Evolutionary conservation across 2,797 vertebrate genomes (phyloP).

Genomic region (Microchirus variegatus): DNA sequence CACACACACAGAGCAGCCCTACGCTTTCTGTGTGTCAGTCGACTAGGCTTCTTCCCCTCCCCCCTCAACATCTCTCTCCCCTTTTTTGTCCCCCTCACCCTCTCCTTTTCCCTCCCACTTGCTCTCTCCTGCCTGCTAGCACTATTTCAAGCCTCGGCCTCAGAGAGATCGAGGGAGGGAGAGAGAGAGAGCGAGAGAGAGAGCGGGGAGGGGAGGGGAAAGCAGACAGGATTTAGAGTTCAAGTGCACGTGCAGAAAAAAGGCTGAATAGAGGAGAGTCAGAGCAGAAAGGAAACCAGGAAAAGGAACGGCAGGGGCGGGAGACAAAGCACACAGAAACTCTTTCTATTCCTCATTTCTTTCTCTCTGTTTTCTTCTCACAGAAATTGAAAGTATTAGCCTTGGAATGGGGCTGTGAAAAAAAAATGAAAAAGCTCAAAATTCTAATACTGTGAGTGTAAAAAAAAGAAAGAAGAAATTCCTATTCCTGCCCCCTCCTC

Average conservation of each 20-base stretch:
- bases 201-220: conserved; percentile 64
- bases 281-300: conserved; percentile 75
- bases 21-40: conserved; percentile 69
- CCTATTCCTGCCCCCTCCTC: conserved; percentile 70
- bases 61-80: conserved; percentile 79
- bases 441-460: conserved; percentile 52
- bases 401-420: conserved; percentile 45
- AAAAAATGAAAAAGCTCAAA: conserved; percentile 57
- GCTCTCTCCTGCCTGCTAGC: conserved; percentile 75
- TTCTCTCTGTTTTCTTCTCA: conserved; percentile 33
- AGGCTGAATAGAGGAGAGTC: conserved; percentile 75
- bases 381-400: conserved; percentile 59
- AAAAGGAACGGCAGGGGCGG: conserved; percentile 65
- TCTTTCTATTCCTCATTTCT: conserved; percentile 51
- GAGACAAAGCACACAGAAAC: conserved; percentile 63
- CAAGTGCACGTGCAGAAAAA: conserved; percentile 85
- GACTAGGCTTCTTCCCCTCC: conserved; percentile 77
- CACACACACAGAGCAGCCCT: conserved; percentile 45
- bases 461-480: conserved; percentile 64
- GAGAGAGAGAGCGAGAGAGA: conserved; percentile 48
- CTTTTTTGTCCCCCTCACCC: conserved; percentile 80
- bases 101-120: conserved; percentile 71
- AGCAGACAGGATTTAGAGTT: conserved; percentile 83
- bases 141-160: conserved; percentile 77
- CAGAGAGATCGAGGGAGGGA: conserved; percentile 41